These are phyloP conservation scores for Tetramorium parvispinum DNA, from an alignment of 1,140 invertebrate genomes.

Conservation along the genomic window DNA sequence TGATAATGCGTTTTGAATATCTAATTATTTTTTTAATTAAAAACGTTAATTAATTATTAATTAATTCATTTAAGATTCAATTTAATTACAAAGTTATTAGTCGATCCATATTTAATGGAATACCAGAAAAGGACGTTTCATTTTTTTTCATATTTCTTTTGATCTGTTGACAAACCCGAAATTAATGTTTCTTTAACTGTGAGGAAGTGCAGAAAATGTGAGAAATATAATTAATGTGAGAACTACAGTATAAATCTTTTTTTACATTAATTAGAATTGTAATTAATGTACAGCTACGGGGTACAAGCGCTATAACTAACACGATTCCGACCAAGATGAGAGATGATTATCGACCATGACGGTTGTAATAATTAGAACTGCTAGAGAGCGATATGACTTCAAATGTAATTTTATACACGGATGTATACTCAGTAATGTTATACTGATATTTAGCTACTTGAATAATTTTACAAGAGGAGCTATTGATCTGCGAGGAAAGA, in stretches of 20 bases:
- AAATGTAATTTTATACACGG: neutral
- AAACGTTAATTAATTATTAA: neutral
- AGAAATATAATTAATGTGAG: conserved; percentile 20
- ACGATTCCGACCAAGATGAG: neutral
- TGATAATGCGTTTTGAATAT: neutral
- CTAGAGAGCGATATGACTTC: neutral
- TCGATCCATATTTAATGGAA: neutral
- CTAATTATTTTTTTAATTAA: neutral
- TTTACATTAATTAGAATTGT: conserved; percentile 44
- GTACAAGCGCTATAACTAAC: neutral
- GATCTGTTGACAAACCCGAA: neutral
- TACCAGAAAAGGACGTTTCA: neutral
- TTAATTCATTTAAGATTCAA: neutral
- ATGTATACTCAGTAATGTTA: neutral
- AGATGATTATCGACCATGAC: conserved; percentile 51
- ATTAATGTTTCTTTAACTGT: conserved; percentile 25
- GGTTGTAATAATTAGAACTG: conserved; percentile 17
- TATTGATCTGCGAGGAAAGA: neutral
- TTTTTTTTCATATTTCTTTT: neutral
- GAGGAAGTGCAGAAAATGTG: conserved; percentile 17
- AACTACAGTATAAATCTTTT: neutral
- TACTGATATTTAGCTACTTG: neutral
- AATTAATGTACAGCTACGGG: conserved; percentile 15
- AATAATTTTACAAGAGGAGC: neutral
- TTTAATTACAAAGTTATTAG: neutral